phyloP scores from a whole-genome alignment of 2,113 vertebrate species.

The Nerophis ophidion region DNA sequence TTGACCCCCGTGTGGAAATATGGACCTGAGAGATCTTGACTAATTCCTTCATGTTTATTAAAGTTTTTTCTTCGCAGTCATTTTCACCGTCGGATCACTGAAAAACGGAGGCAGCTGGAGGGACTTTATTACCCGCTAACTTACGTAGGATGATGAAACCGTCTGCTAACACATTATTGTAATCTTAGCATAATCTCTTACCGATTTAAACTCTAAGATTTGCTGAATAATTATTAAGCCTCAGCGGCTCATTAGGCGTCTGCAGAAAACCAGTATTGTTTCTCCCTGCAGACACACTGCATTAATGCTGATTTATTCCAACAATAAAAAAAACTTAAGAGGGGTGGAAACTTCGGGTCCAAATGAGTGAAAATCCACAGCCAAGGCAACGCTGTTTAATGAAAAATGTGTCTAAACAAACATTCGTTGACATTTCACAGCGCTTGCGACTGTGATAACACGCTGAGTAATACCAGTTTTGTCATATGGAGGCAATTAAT shows the following conservation, averaged over 20 bases:
- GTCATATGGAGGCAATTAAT: not conserved
- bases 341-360: conserved; percentile 2
- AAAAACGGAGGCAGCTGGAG: conserved; percentile 12
- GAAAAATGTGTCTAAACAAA: conserved; percentile 5
- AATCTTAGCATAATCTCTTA: conserved; percentile 31
- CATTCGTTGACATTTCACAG: not conserved
- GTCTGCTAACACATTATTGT: conserved; percentile 39
- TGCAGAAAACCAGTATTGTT: conserved; percentile 4
- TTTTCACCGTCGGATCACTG: too few relatives aligned
- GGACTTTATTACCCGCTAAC: conserved; percentile 20
- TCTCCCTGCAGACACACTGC: conserved; percentile 32
- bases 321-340: conserved; percentile 9
- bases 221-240: conserved; percentile 49
- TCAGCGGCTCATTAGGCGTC: conserved; percentile 47
- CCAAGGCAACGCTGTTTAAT: not conserved
- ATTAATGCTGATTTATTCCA: conserved; percentile 32
- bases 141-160: conserved; percentile 35
- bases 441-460: not conserved
- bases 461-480: not conserved
- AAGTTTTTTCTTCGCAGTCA: too few relatives aligned
- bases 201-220: conserved; percentile 39
- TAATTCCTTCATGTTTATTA: too few relatives aligned
- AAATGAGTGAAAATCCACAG: conserved; percentile 9
- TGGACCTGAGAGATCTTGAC: too few relatives aligned
- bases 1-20: too few relatives aligned